Evolutionary conservation across 53 echinoderm and acorn worm genomes (phyloP).

Genomic region (Apostichopus leukothele): DNA sequence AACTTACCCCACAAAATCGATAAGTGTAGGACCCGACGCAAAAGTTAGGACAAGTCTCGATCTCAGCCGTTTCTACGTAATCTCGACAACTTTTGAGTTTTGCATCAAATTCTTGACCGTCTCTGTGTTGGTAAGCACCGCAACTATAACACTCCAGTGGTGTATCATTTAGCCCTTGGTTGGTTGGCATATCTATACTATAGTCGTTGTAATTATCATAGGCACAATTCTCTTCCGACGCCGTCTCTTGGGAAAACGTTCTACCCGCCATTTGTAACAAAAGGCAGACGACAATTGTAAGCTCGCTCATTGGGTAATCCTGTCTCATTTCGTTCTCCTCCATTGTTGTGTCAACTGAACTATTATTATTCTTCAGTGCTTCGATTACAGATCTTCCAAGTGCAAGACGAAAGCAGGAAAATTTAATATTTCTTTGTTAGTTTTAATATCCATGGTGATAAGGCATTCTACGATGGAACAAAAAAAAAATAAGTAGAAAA

Average conservation of each 20-base stretch:
- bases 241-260: not conserved
- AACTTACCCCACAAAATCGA: constrained; percentile 11
- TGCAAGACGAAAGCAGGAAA: not conserved
- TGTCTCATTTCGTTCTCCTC: constrained; percentile 25
- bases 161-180: not conserved
- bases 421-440: not conserved
- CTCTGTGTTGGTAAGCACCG: constrained; percentile 14
- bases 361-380: not conserved
- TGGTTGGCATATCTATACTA: not conserved
- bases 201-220: not conserved
- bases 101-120: not conserved
- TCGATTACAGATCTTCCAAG: not conserved
- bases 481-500: too few species aligned
- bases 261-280: constrained; percentile 24
- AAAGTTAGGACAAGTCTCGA: not conserved
- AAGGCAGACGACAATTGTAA: constrained; percentile 24
- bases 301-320: constrained; percentile 24
- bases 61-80: not conserved
- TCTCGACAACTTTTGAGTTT: constrained; percentile 19
- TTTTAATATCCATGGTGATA: not conserved
- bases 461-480: too few species aligned
- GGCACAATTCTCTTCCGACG: not conserved
- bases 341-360: not conserved
- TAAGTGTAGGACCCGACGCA: not conserved
- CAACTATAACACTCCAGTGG: not conserved